Conservation (phyloP, 2,113 vertebrate species). For the Herpetotheres cachinnans region DNA sequence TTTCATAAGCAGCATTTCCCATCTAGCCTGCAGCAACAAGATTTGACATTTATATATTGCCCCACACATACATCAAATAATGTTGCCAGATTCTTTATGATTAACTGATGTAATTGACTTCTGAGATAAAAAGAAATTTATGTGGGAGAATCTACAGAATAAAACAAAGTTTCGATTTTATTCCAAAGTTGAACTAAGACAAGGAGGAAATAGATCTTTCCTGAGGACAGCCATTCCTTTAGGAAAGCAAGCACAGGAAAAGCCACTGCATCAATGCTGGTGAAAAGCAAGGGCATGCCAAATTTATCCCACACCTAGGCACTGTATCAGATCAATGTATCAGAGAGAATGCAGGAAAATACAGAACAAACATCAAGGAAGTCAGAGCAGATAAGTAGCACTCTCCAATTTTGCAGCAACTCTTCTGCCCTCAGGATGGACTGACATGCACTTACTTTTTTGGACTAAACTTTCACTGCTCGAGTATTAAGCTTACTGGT, state of each 20-base stretch:
- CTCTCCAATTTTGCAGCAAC: not conserved
- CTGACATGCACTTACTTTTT: not conserved
- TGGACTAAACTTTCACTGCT: not conserved
- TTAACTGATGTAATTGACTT: conserved; percentile 22
- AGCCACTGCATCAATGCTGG: not conserved
- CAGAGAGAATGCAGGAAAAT: not conserved
- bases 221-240: not conserved
- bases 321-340: not conserved
- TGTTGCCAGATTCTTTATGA: conserved; percentile 16
- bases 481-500: not conserved
- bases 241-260: not conserved
- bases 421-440: not conserved
- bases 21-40: not conserved
- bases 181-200: not conserved
- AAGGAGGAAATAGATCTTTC: not conserved
- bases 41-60: conserved; percentile 35
- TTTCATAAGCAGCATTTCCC: conserved; percentile 31
- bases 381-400: not conserved
- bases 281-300: not conserved
- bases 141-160: not conserved
- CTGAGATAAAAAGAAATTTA: not conserved
- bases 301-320: not conserved
- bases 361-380: not conserved
- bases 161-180: not conserved
- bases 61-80: not conserved